These are phyloP conservation scores for Trididemnum clinides DNA, from an alignment of 23 tunicate species.

Conservation along the genomic window DNA sequence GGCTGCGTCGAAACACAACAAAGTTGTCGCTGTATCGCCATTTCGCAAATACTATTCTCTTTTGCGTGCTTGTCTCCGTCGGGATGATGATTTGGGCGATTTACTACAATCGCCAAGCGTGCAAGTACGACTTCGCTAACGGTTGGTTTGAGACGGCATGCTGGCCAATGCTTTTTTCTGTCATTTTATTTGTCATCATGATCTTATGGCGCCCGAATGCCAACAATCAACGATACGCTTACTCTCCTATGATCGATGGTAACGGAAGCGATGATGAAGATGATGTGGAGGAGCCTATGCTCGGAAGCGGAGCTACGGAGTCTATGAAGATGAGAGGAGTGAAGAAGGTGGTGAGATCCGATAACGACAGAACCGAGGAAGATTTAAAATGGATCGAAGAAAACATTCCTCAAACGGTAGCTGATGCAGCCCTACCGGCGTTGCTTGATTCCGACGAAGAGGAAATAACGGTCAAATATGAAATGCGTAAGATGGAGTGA, in stretches of 20 bases:
- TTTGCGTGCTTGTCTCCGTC: conserved; percentile 74
- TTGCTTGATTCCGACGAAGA: conserved; percentile 97
- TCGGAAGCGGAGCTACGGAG: conserved; percentile 82
- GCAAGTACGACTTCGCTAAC: conserved; percentile 57
- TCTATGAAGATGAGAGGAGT: conserved; percentile 81
- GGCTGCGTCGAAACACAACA: conserved; percentile 87
- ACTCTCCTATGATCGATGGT: conserved; percentile 97
- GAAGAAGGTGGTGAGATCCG: conserved; percentile 10
- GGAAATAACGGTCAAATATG: conserved; percentile 74
- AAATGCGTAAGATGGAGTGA: conserved; percentile 98
- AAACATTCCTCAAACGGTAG: conserved; percentile 96
- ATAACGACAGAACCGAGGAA: conserved; percentile 67
- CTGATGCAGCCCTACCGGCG: conserved; percentile 90
- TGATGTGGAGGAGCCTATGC: conserved; percentile 67
- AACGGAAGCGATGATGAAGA: conserved; percentile 74
- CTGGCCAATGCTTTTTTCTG: conserved; percentile 94
- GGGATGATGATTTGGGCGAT: conserved; percentile 58
- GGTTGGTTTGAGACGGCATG: conserved; percentile 92
- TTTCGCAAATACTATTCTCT: conserved; percentile 88
- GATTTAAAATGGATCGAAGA: conserved; percentile 99
- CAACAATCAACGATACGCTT: conserved; percentile 97
- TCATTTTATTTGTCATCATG: conserved; percentile 94
- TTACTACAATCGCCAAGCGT: not conserved
- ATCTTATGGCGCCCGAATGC: conserved; percentile 96
- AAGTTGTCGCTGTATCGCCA: conserved; percentile 90